phyloP scores from a whole-genome alignment of 2,888 invertebrate species.

The Drosophila monieri region DNA sequence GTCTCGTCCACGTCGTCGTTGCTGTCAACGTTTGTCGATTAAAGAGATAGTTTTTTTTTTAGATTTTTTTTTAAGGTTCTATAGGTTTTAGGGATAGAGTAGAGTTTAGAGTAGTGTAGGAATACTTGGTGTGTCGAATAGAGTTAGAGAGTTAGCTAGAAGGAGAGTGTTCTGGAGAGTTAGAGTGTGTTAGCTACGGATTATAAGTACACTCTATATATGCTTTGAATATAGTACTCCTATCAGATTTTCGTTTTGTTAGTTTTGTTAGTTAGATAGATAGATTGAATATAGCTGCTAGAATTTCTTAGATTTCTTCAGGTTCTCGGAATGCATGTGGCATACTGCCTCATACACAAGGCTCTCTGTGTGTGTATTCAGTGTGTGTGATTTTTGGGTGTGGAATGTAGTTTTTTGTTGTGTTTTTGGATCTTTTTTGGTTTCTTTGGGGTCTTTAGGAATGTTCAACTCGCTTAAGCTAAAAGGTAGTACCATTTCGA shows the following conservation, averaged over 20 bases:
- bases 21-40: conserved; percentile 60
- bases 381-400: conserved; percentile 17
- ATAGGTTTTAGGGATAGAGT: conserved; percentile 21
- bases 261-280: conserved; percentile 35
- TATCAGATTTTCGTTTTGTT: conserved; percentile 37
- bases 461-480: conserved; percentile 70
- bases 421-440: conserved; percentile 18
- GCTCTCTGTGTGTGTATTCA: conserved; percentile 60
- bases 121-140: conserved; percentile 51
- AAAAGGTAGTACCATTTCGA: conserved; percentile 70
- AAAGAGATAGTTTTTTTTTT: conserved; percentile 54
- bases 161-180: conserved; percentile 35
- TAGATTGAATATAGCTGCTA: conserved; percentile 58
- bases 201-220: conserved; percentile 55
- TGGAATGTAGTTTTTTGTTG: conserved; percentile 36
- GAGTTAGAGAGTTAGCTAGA: conserved; percentile 46
- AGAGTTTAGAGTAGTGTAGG: conserved; percentile 49
- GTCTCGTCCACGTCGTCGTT: conserved; percentile 43
- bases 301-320: conserved; percentile 73
- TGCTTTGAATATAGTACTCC: conserved; percentile 50
- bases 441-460: conserved; percentile 46
- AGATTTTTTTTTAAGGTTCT: neutral
- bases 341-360: conserved; percentile 63
- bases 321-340: conserved; percentile 63
- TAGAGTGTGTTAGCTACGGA: conserved; percentile 43